A percentile compares a stretch with the other conserved stretches of the same genome.
phyloP scores from a whole-genome alignment of 2,888 invertebrate genomes.

The Eupelmus urozonus region DNA sequence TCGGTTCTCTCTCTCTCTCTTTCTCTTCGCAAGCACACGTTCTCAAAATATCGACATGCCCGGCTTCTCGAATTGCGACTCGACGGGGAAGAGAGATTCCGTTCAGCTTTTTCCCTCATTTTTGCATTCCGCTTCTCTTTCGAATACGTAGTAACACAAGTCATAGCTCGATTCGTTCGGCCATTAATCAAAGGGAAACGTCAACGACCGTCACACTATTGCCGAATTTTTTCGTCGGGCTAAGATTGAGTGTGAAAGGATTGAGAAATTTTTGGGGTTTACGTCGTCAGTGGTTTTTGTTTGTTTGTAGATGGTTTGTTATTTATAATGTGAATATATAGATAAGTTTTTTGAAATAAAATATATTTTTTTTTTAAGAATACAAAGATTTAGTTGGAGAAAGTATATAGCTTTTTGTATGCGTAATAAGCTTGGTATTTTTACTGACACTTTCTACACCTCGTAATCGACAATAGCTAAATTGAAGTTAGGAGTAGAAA shows the following conservation, averaged over 20 bases:
- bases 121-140: slow-evolving; percentile 2
- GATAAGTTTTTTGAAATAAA: too few relatives aligned
- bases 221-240: too few relatives aligned
- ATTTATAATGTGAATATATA: too few relatives aligned
- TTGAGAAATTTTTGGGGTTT: too few relatives aligned
- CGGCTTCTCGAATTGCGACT: slow-evolving; percentile 39
- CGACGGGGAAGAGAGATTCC: background rate
- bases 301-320: too few relatives aligned
- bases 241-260: too few relatives aligned
- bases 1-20: background rate
- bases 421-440: background rate
- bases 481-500: background rate
- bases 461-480: background rate
- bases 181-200: background rate
- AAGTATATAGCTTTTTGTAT: slow-evolving; percentile 2
- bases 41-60: slow-evolving; percentile 51
- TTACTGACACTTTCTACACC: slow-evolving; percentile 8
- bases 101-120: background rate
- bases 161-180: background rate
- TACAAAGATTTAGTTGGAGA: too few relatives aligned
- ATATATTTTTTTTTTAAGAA: too few relatives aligned
- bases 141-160: background rate
- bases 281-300: too few relatives aligned
- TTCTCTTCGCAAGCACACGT: background rate
- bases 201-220: background rate